Base-by-base conservation (phyloP, 2,113 vertebrate species). In the Myotis davidii region DNA sequence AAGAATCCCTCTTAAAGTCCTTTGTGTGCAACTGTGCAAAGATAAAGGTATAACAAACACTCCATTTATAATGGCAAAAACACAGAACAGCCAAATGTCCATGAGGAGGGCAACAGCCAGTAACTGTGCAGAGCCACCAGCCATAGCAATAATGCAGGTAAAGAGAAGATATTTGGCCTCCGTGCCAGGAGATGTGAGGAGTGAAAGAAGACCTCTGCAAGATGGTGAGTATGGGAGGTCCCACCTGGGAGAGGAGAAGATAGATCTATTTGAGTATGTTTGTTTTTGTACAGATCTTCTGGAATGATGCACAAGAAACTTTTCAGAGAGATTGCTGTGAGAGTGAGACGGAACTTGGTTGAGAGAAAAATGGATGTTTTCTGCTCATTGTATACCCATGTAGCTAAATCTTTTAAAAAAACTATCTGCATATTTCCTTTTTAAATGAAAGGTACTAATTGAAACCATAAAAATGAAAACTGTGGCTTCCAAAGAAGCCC, bases 121-220 rank as follows among this genome's bases (percentile, higher is more conserved):
- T 1, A 13, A n/a, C 0, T 6, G 5, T 1, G 6, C 5, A 56
- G 29, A 21, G 8, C 65, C 20, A 10, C 16, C 0, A 50, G 73
- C 29, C 5, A 13, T 0, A 39, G n/a, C 42, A 23, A 23, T 8
- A n/a, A 5, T 20, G 45, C 52, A 70, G 23, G 21, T 16, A 67
- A 14, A 76, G 67, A 16, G 23, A n/a, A 9, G 18, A 5, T 34
- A 17, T 54, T 16, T 39, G 74, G 48, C 27, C 69, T 72, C 29
- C 9, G 5, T 9, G 50, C 32, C 29, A 2, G 54, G 73, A 83
- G 45, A 52, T 0, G 3, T 1, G 2, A 17, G 12, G 50, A 23
- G 6, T 9, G 34, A 39, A 56, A 88, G 65, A 52, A 76, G 59
- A 13, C 10, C 21, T 61, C 76, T 21, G 23, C 5, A 5, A 42